Conservation (phyloP, 1,140 invertebrate genomes). For the Oryctes rhinoceros region DNA sequence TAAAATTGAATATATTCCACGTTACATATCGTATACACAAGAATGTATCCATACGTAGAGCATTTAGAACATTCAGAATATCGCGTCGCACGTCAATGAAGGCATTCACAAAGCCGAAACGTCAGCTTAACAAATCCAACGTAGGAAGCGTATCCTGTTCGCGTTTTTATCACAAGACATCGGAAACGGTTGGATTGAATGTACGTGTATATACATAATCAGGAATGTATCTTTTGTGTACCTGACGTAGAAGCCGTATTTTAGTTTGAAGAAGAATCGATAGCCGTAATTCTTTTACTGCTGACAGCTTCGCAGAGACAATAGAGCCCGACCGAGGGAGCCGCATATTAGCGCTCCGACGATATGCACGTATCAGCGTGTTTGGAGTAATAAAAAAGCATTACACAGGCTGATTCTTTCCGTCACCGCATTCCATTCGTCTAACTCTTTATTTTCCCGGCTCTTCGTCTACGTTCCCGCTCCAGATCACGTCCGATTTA, state of each 20-base stretch:
- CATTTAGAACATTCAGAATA: too few species aligned
- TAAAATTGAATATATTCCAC: too few species aligned
- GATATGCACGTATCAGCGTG: background rate
- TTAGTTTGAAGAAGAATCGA: background rate
- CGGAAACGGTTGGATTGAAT: background rate
- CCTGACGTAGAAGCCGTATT: background rate
- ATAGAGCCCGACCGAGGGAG: too few species aligned
- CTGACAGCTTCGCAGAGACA: too few species aligned
- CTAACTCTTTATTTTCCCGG: background rate
- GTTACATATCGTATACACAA: too few species aligned
- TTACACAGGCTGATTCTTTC: background rate
- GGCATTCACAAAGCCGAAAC: background rate
- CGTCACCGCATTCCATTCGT: background rate
- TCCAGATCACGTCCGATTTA: background rate
- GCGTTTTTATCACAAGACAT: background rate
- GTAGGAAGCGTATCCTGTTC: background rate
- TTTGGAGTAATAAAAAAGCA: background rate
- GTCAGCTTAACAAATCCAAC: background rate
- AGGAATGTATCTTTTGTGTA: background rate
- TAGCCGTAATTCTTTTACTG: background rate
- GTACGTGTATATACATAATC: background rate
- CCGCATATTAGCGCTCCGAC: background rate
- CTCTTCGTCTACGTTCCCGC: background rate
- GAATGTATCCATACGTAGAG: too few species aligned
- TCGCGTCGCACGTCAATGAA: background rate